Evolutionary conservation across 2,113 vertebrate species (phyloP), one percentile per base, ranked within the genome.

Genomic region (Dunckerocampus dactyliophorus): DNA sequence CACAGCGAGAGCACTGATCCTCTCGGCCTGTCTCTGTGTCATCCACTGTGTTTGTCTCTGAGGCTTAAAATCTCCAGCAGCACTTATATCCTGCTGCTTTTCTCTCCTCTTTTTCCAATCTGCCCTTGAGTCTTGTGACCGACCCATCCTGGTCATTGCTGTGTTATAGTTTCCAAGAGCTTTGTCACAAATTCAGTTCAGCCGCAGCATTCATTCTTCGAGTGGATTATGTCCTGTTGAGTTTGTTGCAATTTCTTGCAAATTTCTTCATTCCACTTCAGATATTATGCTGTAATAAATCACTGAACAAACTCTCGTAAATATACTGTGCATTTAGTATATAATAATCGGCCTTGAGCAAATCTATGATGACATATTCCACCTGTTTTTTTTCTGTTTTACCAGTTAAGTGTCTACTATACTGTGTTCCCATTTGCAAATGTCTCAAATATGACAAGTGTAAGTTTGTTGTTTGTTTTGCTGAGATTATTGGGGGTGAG

Each of bases 1-100:
- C 66, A 74, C 71, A 75, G 39, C 61, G 67, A 81, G 71, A 81
- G 65, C 61, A 21, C 67, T 83, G 70, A 79, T 75, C 72, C 69
- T 54, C 70, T 58, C 68, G 39, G 24, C 24, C 22, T 28, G 13
- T 71, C 57, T 59, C 39, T 64, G 64, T 46, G 21, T 50, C 63
- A 60, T 39, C 54, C 39, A 20, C 37, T 22, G 45, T 67, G 47
- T 63, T 63, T 65, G 62, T 72, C 62, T 50, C 57, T 2, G n/a
- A 55, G 16, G 70, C 65, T 72, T 66, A 37, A 74, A 69, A 69
- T 66, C 60, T 68, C 61, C 62, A 60, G 15, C 34, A 7, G 22
- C 21, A 2, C 50, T 21, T 4, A 13, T 12, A 56, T 47, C 48
- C 59, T 43, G 59, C 48, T 52, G 55, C 37, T 58, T 65, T 65